Evolutionary conservation across 2,113 vertebrate species (phyloP), one percentile per base, ranked within the genome.

Genomic region (Passer montanus): DNA sequence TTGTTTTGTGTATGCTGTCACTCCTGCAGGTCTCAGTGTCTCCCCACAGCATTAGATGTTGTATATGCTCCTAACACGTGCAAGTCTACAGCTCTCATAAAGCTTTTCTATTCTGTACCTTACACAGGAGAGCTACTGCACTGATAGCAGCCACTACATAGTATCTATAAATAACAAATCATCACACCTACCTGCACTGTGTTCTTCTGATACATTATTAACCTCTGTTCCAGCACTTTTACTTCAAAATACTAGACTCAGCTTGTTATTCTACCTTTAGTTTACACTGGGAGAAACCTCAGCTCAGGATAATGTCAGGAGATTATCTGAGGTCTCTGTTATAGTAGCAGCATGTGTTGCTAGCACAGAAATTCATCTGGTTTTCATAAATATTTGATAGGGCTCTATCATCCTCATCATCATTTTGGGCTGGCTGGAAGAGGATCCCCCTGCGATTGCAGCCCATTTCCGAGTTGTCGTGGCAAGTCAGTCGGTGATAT

Each of bases 301-400:
- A 97, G 95, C 94, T 90, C 88, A 76, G 78, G 74, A 92, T 97
- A 92, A 96, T 78, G 79, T 90, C 96, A 95, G 88, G 95, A 95
- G 78, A 79, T 95, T 95, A 89, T 97, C 26, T 95, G 91, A 98
- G 96, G 94, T 97, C 97, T 97, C 84, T 96, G 88, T 94, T 96
- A 97, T 28, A 95, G 67, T 60, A 97, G 64, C 91, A 96, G 94
- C 44, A 49, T 58, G 64, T 88, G 64, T 89, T 27, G 21, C 89
- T 79, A 87, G 84, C 37, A 28, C 52, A 87, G 84, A 95, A 94
- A 93, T 90, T 97, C 84, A 90, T 96, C 92, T 96, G 80, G 60
- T 76, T 97, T 97, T 97, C 95, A 97, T 97, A 96, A 98, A 98
- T 98, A 95, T 96, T 97, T 95, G 82, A 97, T 97, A 86, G 91